A percentile compares a stretch with the other conserved stretches of the same genome.
Conservation (phyloP, 2,888 invertebrate species). For the Eilema caniola region DNA sequence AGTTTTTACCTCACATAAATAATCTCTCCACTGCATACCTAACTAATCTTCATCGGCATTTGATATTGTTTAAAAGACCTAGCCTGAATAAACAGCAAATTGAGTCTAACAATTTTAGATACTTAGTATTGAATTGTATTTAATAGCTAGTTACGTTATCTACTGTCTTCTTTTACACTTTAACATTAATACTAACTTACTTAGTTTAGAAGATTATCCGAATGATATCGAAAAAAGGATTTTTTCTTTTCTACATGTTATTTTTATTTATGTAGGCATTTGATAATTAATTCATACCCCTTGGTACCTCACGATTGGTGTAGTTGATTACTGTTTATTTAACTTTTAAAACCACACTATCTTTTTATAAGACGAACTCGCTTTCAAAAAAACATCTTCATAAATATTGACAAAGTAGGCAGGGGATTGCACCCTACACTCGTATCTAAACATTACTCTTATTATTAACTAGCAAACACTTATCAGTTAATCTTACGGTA, state of each 20-base stretch:
- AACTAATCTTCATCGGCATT: neutral
- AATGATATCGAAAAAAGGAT: neutral
- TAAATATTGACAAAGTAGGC: conserved; percentile 67
- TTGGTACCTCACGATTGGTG: neutral
- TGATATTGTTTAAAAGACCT: neutral
- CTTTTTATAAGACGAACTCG: conserved; percentile 41
- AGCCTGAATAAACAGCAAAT: neutral
- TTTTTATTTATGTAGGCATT: neutral
- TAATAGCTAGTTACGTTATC: too few relatives aligned
- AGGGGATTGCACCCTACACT: conserved; percentile 46
- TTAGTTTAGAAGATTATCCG: too few relatives aligned
- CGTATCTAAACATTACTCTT: conserved; percentile 76
- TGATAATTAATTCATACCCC: neutral
- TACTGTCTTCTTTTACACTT: neutral
- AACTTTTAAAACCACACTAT: conserved; percentile 21
- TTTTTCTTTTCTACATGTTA: neutral
- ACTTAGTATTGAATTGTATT: neutral
- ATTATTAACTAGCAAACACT: conserved; percentile 84
- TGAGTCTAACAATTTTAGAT: neutral
- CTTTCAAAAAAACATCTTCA: conserved; percentile 60
- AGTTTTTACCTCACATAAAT: neutral
- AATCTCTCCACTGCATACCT: neutral
- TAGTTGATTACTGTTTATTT: neutral
- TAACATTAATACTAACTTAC: neutral
- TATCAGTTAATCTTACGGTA: conserved; percentile 85